Evolutionary conservation across 2,888 invertebrate genomes (phyloP), one percentile per base, ranked within the genome.

Genomic region (Magallana nippona): DNA sequence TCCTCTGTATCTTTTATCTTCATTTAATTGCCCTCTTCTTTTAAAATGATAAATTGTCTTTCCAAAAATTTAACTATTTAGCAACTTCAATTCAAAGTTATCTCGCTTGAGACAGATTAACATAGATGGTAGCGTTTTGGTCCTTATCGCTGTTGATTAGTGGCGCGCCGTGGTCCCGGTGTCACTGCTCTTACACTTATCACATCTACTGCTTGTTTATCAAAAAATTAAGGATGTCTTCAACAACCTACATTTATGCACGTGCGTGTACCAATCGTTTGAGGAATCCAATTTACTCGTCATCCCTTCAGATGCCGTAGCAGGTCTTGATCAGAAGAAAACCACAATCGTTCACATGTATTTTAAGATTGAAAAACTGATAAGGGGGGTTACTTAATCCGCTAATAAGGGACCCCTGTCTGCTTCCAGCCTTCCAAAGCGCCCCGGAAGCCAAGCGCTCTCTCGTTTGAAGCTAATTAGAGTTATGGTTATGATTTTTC

Each of bases 321-420:
- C 71, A 71, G 8, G 27, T 71, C 71, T 71, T 71, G 71, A 71
- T 71, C 71, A 71, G 71, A 71, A 15, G 71, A 1, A 71, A 22
- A 13, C 32, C 19, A 19, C 63, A 71, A 71, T 32, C 27, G 71
- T 27, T 71, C 71, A 71, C 27, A 71, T 71, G 71, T 71, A 71
- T 71, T 71, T 71, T 71, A 27, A 71, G 71, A 71, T 71, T 71
- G 22, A 71, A 71, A n/a, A 71, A 71, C 22, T 71, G 71, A 71
- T 71, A 71, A 22, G 27, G 32, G 22, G 71, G 13, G 71, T 71
- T 71, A 71, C 71, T 71, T 71, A 71, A 71, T 71, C 22, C 71
- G 71, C 71, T 71, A 71, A 71, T 71, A 10, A 71, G 15, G 1
- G 71, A 11, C 71, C 71, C 71, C 71, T 71, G 22, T 71, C 71